phyloP scores from a whole-genome alignment of 2,797 vertebrate genomes.

The Aotus griseimembra region DNA sequence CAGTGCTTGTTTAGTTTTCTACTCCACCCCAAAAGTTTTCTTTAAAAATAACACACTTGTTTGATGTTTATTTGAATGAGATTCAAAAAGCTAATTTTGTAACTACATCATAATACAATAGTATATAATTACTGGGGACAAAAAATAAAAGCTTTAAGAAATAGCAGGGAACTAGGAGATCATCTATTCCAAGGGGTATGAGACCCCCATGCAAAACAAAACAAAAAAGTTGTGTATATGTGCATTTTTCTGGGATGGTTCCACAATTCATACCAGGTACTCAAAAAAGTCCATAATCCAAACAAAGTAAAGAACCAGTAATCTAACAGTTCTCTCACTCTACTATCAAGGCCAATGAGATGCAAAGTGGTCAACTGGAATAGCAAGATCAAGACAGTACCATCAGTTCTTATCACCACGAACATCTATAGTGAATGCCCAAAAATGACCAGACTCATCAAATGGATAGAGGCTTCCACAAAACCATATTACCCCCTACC shows the following conservation, averaged over 20 bases:
- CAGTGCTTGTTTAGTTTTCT: conserved; percentile 34
- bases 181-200: not conserved
- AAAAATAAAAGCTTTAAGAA: conserved; percentile 59
- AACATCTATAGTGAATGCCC: not conserved
- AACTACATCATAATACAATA: conserved; percentile 24
- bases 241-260: not conserved
- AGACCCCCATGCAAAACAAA: conserved; percentile 27
- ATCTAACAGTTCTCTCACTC: conserved; percentile 17
- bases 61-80: conserved; percentile 51
- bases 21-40: conserved; percentile 33
- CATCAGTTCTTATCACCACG: not conserved
- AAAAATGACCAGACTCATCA: not conserved
- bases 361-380: not conserved
- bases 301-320: conserved; percentile 13
- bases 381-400: not conserved
- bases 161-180: not conserved
- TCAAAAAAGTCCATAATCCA: conserved; percentile 9
- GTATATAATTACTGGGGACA: conserved; percentile 47
- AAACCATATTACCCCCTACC: not conserved
- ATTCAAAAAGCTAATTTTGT: conserved; percentile 34
- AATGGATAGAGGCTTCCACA: not conserved
- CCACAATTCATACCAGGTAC: not conserved
- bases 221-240: not conserved
- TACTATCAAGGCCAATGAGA: not conserved
- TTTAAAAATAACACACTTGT: conserved; percentile 55